Conservation (phyloP, 2,113 vertebrate species). For the Ciconia boyciana region DNA sequence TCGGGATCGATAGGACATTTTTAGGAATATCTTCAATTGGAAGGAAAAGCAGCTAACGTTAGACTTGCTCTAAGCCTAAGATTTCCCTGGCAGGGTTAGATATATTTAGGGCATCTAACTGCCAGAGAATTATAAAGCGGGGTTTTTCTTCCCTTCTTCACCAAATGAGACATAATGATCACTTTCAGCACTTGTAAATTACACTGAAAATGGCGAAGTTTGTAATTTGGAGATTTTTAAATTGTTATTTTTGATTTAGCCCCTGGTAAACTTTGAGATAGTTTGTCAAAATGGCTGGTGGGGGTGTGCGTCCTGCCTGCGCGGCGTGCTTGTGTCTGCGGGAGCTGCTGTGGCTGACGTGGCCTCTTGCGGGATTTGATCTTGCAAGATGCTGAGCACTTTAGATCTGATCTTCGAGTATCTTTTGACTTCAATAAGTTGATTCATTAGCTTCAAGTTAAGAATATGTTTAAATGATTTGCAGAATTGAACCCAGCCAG, state of each 20-base stretch:
- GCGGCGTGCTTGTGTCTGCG: rapidly evolving
- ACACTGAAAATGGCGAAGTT: neutral
- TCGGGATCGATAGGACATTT: neutral
- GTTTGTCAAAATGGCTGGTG: neutral
- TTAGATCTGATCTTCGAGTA: neutral
- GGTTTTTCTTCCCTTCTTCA: neutral
- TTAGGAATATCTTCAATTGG: neutral
- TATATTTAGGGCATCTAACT: neutral
- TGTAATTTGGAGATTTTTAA: neutral
- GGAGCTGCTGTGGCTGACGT: rapidly evolving
- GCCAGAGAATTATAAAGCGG: neutral
- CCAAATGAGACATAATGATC: neutral
- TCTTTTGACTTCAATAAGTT: neutral
- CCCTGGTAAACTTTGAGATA: neutral
- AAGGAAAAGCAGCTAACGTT: neutral
- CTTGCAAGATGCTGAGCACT: neutral
- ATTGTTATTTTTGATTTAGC: neutral
- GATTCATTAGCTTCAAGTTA: neutral
- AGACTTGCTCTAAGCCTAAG: neutral
- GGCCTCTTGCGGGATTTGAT: neutral
- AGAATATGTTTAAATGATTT: neutral
- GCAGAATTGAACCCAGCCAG: neutral
- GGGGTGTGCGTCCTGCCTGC: rapidly evolving
- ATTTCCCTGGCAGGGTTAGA: neutral
- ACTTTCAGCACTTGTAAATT: neutral